Percentiles rank a stretch among this genome's conserved stretches.
These are phyloP conservation scores for Clarias pachynema DNA, from an alignment of 2,797 vertebrate species.

Conservation along the genomic window DNA sequence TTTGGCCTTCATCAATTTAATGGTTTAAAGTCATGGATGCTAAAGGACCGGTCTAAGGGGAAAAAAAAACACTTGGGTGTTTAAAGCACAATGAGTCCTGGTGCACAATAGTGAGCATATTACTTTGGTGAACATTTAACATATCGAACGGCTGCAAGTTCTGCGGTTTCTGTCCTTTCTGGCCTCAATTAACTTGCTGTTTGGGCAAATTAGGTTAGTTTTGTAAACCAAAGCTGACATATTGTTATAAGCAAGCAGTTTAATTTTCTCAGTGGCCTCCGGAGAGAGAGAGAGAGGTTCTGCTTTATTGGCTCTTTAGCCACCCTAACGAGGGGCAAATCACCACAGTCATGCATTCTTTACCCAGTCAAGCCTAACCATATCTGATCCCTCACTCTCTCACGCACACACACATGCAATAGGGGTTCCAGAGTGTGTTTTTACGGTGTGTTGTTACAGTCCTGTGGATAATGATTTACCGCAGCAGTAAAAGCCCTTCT, in stretches of 20 bases:
- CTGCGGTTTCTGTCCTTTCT: background rate
- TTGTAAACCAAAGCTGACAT: constrained; percentile 19
- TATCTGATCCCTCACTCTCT: constrained; percentile 33
- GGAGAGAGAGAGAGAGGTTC: constrained; percentile 17
- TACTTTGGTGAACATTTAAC: background rate
- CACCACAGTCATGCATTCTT: constrained; percentile 54
- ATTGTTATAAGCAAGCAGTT: constrained; percentile 15
- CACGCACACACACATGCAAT: constrained; percentile 39
- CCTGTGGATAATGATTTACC: constrained; percentile 71
- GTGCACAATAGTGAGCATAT: background rate
- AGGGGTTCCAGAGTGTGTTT: constrained; percentile 47
- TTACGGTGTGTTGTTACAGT: constrained; percentile 68
- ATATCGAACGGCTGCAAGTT: background rate
- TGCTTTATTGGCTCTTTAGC: constrained; percentile 36
- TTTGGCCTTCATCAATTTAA: background rate
- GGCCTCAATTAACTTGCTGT: constrained; percentile 6
- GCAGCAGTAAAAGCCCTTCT: constrained; percentile 67
- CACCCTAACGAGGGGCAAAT: constrained; percentile 44
- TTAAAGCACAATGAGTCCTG: background rate
- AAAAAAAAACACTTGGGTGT: background rate
- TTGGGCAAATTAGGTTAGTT: constrained; percentile 13
- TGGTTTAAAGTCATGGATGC: background rate
- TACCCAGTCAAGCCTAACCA: constrained; percentile 54
- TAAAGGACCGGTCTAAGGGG: background rate
- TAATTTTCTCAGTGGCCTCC: constrained; percentile 20